Conservation (phyloP, 2,113 vertebrate species). For the Phrynocephalus versicolor region DNA sequence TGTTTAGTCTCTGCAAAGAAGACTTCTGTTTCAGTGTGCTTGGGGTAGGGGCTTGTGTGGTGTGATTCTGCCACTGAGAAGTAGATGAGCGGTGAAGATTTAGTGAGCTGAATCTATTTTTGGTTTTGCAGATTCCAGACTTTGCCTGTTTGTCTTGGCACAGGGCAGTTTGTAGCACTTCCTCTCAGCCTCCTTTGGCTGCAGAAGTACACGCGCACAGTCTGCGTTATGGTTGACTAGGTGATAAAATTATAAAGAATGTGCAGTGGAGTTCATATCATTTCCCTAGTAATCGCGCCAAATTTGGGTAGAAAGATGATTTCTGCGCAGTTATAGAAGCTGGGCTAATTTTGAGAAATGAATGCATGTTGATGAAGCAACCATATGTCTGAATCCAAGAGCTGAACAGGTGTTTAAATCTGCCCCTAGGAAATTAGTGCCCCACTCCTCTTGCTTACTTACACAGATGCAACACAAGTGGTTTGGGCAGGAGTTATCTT, state of each 20-base stretch:
- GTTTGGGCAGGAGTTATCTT: no score
- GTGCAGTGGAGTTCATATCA: background rate
- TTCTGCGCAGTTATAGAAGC: background rate
- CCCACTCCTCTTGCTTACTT: no score
- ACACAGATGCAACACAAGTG: no score
- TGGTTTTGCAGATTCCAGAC: constrained; percentile 29
- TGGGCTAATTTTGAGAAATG: background rate
- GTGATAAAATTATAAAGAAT: background rate
- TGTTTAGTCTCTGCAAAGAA: background rate
- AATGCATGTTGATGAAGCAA: background rate
- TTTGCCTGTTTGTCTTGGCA: constrained; percentile 7
- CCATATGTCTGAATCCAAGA: background rate
- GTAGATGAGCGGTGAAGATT: constrained; percentile 16
- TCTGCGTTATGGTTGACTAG: background rate
- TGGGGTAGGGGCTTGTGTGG: background rate
- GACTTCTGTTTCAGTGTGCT: background rate
- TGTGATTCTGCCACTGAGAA: constrained; percentile 13
- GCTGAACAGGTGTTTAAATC: no score
- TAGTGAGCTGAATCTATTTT: background rate
- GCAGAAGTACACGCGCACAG: background rate
- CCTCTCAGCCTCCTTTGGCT: background rate
- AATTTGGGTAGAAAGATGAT: background rate
- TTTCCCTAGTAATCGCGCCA: background rate
- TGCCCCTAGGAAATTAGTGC: fast-evolving
- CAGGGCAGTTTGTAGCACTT: constrained; percentile 22